Base-by-base conservation (phyloP, 2,113 vertebrate genomes). In the Acrocephalus kingi region DNA sequence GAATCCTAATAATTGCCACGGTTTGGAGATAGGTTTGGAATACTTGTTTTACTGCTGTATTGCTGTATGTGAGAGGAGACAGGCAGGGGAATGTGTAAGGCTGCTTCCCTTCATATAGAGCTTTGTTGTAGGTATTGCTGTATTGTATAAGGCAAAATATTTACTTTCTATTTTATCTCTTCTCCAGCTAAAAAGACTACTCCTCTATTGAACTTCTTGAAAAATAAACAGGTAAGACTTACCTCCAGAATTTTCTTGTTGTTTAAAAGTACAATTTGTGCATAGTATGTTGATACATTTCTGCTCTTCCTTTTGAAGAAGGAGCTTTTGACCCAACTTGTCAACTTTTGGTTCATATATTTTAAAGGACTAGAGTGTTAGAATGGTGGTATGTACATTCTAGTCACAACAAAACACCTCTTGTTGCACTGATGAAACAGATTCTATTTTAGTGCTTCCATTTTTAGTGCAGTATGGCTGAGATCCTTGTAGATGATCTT, bases 201-300 rank as follows among this genome's bases (percentile, higher is more conserved):
- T 94, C 99, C 99, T 82, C 98, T 99, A 78, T 96, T 99, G 98
- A 99, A 99, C 98, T 99, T 99, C 97, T 97, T 99, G 97, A 99
- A 99, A 97, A 99, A 99, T 64, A 99, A 99, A 96, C 99, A 99
- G 99, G 99, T 99, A 98, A 98, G 92, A 75, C 39, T 94, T 89
- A 24, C 43, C 66, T 94, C 87, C 37, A 62, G 58, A 88, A 67
- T 63, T 30, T 62, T 72, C 14, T 37, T 76, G 4, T 68, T 49
- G 35, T 27, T 87, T 81, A 13, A 23, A n/a, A 27, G 24, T 75
- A 35, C 10, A 23, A 0, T 63, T 90, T 54, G 27, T 11, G 59
- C 11, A 5, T 41, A n/a, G 3, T 56, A n/a, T n/a, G 19, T 64
- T 64, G n/a, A 6, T 49, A 13, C 0, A 13, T 84, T 87, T 59